phyloP scores from a whole-genome alignment of 2,113 vertebrate species.

The Zeus faber region DNA sequence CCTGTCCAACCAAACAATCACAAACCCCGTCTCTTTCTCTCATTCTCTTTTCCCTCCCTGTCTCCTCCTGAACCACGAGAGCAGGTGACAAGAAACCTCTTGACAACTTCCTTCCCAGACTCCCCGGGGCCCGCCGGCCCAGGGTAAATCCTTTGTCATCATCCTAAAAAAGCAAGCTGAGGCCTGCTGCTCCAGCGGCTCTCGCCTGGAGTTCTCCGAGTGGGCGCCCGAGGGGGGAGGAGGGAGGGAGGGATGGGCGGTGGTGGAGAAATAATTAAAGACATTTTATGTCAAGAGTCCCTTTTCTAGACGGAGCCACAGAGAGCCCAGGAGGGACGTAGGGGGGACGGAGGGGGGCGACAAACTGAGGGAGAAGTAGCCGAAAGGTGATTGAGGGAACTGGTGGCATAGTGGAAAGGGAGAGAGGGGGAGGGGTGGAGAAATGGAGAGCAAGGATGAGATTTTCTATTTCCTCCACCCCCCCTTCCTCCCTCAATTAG shows the following conservation, averaged over 20 bases:
- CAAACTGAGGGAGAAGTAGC: conserved; percentile 36
- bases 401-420: conserved; percentile 28
- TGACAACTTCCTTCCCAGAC: conserved; percentile 69
- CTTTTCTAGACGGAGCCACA: conserved; percentile 53
- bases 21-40: conserved; percentile 46
- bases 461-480: conserved; percentile 63
- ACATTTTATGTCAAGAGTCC: conserved; percentile 87
- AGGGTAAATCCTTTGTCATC: conserved; percentile 69
- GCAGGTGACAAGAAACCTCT: conserved; percentile 69
- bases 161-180: conserved; percentile 72
- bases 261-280: conserved; percentile 88
- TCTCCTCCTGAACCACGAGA: conserved; percentile 38
- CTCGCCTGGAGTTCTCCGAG: conserved; percentile 57
- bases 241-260: conserved; percentile 63
- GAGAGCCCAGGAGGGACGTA: conserved; percentile 50
- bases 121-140: conserved; percentile 60
- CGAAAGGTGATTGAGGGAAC: neutral
- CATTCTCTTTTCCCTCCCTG: conserved; percentile 12
- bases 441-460: conserved; percentile 20
- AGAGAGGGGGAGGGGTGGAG: conserved; percentile 47
- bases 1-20: too few species aligned
- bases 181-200: conserved; percentile 64
- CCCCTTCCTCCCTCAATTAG: conserved; percentile 88
- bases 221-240: conserved; percentile 49
- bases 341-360: conserved; percentile 11